Base-by-base conservation (phyloP, 2,113 vertebrate genomes). In the Taurulus bubalis region DNA sequence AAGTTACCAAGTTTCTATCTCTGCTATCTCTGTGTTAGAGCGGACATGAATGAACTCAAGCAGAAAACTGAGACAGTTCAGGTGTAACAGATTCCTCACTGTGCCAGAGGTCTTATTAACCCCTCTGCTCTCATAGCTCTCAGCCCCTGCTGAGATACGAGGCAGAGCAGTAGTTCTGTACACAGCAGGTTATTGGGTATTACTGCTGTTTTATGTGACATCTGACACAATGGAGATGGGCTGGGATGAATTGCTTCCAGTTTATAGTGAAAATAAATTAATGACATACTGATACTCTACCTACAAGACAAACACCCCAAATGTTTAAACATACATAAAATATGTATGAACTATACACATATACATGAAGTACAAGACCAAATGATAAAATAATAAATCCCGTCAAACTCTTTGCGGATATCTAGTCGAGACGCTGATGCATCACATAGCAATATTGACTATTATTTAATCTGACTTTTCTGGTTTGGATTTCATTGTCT, bases 51-150 rank as follows among this genome's bases (percentile, higher is more conserved):
- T 78, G 73, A 78, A 72, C 28, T 75, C 22, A 7, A 69, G 82
- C 67, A 75, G 85, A 67, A 75, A 38, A 83, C 72, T 77, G 80
- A 75, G 58, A 55, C 18, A 49, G 64, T 73, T 85, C 75, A 73
- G 66, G 49, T 85, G 68, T 55, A 74, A 83, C 69, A 80, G 82
- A 78, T 77, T 81, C 69, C 75, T 47, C 63, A 68, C 26, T 36
- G 62, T 45, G 75, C 62, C 79, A 45, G 76, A 77, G 84, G 26
- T 77, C 77, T 79, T 82, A 82, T 88, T 86, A 89, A 83, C 55
- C 72, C 26, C 49, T 64, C 56, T 64, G 56, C 64, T 8, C 56
- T 26, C 45, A 55, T n/a, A 42, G 53, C 34, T 38, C 53, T 49
- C 58, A 40, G 34, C n/a, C 71, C 53, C 59, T 42, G 62, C 45